phyloP scores from a whole-genome alignment of 2,113 vertebrate genomes.

The Nycticorax nycticorax region DNA sequence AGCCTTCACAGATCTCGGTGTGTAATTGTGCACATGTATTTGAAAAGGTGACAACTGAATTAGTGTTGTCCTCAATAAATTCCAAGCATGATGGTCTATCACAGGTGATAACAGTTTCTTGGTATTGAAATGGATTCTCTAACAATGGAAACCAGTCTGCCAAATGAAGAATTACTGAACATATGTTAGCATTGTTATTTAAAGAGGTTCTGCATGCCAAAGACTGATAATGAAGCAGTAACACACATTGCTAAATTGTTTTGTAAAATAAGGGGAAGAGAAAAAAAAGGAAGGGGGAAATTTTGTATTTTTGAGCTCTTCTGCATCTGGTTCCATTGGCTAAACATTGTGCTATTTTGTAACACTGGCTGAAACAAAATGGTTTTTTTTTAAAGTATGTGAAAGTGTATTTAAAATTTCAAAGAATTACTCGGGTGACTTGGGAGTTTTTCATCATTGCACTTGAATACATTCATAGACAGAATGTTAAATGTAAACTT shows the following conservation, averaged over 20 bases:
- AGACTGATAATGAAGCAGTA: neutral
- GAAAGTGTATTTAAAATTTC: neutral
- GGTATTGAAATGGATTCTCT: neutral
- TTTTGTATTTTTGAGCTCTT: neutral
- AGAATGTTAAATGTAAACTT: neutral
- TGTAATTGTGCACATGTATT: neutral
- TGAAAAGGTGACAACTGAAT: neutral
- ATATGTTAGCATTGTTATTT: constrained; percentile 39
- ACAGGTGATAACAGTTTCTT: neutral
- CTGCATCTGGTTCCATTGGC: neutral
- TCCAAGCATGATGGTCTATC: neutral
- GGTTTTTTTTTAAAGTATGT: neutral
- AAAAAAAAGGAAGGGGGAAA: neutral
- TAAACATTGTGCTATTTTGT: neutral
- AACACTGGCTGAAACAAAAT: neutral
- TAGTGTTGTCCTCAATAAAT: neutral
- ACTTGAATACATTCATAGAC: neutral
- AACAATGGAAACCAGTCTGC: neutral
- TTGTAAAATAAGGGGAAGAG: neutral
- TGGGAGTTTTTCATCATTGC: neutral
- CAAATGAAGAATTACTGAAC: neutral
- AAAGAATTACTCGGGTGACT: neutral
- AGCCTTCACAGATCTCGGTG: fast-evolving
- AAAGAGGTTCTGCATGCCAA: neutral
- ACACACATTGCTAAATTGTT: neutral